Conservation (phyloP, 2,113 vertebrate genomes). For the Albula glossodonta region DNA sequence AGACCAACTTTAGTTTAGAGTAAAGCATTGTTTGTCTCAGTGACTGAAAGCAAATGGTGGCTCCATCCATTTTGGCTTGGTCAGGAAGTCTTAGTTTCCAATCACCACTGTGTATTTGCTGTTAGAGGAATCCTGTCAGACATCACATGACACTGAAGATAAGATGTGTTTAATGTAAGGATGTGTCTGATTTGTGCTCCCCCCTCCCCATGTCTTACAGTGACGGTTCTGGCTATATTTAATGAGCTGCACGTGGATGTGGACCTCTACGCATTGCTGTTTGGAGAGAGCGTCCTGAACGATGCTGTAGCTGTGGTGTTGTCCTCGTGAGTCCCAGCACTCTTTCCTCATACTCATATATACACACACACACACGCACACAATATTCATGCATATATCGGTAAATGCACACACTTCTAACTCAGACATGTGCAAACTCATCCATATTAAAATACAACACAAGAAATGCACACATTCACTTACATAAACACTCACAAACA, state of each 20-base stretch:
- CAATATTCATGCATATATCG: background rate
- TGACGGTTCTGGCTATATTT: constrained; percentile 98
- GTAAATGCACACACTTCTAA: background rate
- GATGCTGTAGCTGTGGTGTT: constrained; percentile 95
- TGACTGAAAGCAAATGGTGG: background rate
- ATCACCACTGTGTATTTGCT: background rate
- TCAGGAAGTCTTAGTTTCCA: background rate
- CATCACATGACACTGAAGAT: background rate
- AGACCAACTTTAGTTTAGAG: background rate
- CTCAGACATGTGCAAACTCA: background rate
- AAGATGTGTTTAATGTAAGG: background rate
- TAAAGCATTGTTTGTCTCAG: background rate
- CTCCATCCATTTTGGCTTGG: background rate
- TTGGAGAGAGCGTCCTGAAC: constrained; percentile 97
- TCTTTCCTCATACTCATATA: background rate
- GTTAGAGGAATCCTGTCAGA: background rate
- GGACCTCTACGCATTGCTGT: constrained; percentile 94
- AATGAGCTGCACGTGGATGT: constrained; percentile 95
- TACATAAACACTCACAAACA: too few relatives aligned
- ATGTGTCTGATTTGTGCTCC: background rate
- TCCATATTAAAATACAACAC: background rate
- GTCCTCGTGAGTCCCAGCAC: constrained; percentile 86
- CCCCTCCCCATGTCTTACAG: constrained; percentile 64
- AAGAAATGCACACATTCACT: too few relatives aligned
- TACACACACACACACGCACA: background rate